phyloP scores from a whole-genome alignment of 1,140 invertebrate genomes.

The Carposina sasakii region DNA sequence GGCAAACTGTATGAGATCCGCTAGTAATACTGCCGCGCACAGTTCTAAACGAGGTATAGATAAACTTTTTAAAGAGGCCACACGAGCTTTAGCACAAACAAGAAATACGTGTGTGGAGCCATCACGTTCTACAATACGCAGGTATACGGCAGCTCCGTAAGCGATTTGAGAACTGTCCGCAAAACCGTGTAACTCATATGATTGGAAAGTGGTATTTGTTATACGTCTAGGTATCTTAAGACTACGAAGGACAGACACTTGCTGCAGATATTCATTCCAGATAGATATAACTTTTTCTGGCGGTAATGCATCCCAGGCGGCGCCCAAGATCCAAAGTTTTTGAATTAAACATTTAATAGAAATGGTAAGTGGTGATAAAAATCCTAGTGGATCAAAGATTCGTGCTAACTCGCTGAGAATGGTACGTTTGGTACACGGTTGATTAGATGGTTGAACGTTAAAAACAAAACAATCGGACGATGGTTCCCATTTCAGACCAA shows the following conservation, averaged over 20 bases:
- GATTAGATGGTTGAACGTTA: no score
- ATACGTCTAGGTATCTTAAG: conserved; percentile 11
- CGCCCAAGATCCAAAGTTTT: conserved; percentile 27
- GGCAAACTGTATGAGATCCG: conserved; percentile 32
- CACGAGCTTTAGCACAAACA: conserved; percentile 49
- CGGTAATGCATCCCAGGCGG: conserved; percentile 24
- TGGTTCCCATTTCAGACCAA: no score
- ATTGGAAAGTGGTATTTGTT: conserved; percentile 1
- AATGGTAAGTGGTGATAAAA: conserved; percentile 25
- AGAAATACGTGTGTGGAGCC: conserved; percentile 9
- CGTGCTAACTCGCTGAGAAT: no score
- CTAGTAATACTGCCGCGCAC: conserved; percentile 49
- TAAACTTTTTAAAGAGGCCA: conserved; percentile 54
- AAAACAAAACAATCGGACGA: no score
- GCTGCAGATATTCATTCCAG: conserved; percentile 11
- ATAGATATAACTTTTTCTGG: conserved; percentile 20
- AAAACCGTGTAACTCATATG: conserved; percentile 35
- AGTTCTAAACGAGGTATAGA: conserved; percentile 69
- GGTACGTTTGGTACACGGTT: no score
- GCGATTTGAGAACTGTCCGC: conserved; percentile 35
- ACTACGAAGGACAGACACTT: conserved; percentile 1
- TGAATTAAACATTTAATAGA: conserved; percentile 28
- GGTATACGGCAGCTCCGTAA: conserved; percentile 34
- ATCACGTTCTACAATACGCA: conserved; percentile 22
- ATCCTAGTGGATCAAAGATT: conserved; percentile 20